These are phyloP conservation scores for Bhutanitis thaidina DNA, from an alignment of 2,888 invertebrate species.

Conservation along the genomic window DNA sequence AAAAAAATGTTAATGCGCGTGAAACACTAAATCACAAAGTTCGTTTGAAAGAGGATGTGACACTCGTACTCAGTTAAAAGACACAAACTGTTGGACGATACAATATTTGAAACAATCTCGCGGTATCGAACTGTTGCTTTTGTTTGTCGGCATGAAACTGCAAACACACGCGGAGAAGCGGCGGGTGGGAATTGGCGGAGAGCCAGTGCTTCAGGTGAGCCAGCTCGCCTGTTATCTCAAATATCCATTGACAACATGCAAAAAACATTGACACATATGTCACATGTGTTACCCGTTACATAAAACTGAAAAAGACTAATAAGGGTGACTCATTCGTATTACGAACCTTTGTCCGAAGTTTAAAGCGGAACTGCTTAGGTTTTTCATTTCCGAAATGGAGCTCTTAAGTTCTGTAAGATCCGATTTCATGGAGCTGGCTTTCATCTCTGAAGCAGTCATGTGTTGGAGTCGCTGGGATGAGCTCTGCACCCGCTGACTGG, in stretches of 20 bases:
- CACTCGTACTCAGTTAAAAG: not conserved
- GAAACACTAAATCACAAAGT: not conserved
- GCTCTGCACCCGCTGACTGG: conserved; percentile 80
- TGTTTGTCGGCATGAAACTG: conserved; percentile 74
- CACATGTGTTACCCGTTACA: conserved; percentile 22
- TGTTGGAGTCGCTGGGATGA: conserved; percentile 77
- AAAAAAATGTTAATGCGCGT: conserved; percentile 26
- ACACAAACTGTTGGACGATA: conserved; percentile 4
- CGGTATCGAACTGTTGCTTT: conserved; percentile 62
- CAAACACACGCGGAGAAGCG: conserved; percentile 63
- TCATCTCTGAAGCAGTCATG: conserved; percentile 85
- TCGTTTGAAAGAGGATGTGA: not conserved
- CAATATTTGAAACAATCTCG: conserved; percentile 27
- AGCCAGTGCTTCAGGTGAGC: conserved; percentile 78
- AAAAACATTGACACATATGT: conserved; percentile 29
- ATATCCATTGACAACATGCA: conserved; percentile 47
- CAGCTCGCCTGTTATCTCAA: conserved; percentile 50
- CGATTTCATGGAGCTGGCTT: conserved; percentile 90
- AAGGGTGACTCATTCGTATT: conserved; percentile 11
- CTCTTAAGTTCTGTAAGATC: conserved; percentile 89
- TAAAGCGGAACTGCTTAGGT: conserved; percentile 75
- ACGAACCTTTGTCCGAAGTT: conserved; percentile 70
- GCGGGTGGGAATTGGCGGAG: conserved; percentile 65
- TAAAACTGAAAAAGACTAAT: conserved; percentile 21
- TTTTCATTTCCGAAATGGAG: conserved; percentile 93